A percentile compares a stretch with the other conserved stretches of the same genome.
Evolutionary conservation across 1,140 invertebrate species (phyloP).

Genomic region (Mamestra configurata): DNA sequence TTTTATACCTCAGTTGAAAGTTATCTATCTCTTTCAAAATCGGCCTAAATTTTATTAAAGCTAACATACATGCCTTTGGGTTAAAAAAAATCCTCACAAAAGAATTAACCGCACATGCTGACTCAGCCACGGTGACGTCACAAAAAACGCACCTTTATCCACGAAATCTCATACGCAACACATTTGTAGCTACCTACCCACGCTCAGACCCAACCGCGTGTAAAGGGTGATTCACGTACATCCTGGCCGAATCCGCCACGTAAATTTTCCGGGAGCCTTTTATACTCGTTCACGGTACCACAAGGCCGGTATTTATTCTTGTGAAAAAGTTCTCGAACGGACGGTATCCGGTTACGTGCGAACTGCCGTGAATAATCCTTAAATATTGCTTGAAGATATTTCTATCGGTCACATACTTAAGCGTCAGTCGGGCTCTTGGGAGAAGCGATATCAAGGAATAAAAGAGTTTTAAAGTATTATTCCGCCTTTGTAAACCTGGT

Average conservation of each 20-base stretch:
- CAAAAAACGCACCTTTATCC: constrained; percentile 8
- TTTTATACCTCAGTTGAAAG: too few species aligned
- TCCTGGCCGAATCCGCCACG: constrained; percentile 9
- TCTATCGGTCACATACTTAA: not conserved
- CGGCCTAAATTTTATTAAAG: too few species aligned
- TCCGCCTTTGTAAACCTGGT: not conserved
- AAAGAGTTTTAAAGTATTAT: not conserved
- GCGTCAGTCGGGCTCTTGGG: not conserved
- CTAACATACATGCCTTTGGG: not conserved
- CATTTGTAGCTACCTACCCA: constrained; percentile 4
- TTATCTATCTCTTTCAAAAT: too few species aligned
- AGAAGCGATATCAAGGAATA: not conserved
- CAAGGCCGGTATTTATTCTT: constrained; percentile 13
- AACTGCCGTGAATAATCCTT: not conserved
- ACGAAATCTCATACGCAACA: constrained; percentile 9
- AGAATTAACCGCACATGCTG: constrained; percentile 13
- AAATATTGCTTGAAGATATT: not conserved
- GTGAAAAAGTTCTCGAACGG: constrained; percentile 4
- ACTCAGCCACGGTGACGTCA: constrained; percentile 32
- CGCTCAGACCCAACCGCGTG: not conserved
- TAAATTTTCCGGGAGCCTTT: constrained; percentile 15
- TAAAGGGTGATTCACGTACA: constrained; percentile 34
- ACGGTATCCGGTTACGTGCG: not conserved
- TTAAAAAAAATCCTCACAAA: constrained; percentile 2
- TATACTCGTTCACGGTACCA: not conserved